phyloP scores from a whole-genome alignment of 2,113 vertebrate species.

The Theristicus caerulescens region DNA sequence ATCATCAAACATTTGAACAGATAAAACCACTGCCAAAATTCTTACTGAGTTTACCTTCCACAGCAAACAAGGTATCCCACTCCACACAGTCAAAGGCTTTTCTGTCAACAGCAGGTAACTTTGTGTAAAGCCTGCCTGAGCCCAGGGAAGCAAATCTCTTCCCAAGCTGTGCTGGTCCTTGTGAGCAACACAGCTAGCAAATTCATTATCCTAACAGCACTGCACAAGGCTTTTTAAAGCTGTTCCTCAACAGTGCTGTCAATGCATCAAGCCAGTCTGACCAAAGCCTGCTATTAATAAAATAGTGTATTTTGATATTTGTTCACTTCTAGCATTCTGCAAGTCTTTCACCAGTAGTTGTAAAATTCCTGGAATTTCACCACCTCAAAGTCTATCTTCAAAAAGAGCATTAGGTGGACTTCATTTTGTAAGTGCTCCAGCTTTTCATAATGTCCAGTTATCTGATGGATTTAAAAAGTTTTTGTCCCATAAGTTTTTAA shows the following conservation, averaged over 20 bases:
- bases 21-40: neutral
- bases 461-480: neutral
- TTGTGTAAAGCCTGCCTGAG: neutral
- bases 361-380: neutral
- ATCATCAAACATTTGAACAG: neutral
- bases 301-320: neutral
- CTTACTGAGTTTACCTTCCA: neutral
- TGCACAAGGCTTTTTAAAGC: neutral
- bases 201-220: neutral
- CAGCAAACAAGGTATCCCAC: neutral
- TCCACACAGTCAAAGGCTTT: neutral
- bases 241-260: neutral
- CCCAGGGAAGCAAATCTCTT: neutral
- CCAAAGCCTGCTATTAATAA: neutral
- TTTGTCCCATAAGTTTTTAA: neutral
- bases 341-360: neutral
- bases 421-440: neutral
- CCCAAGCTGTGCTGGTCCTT: neutral
- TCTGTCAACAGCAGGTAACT: neutral
- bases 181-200: neutral
- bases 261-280: neutral
- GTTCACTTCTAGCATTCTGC: neutral
- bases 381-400: neutral
- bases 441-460: neutral
- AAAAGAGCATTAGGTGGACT: neutral